These are phyloP conservation scores for Laupala kohalensis DNA, from an alignment of 1,140 invertebrate genomes.

Conservation along the genomic window DNA sequence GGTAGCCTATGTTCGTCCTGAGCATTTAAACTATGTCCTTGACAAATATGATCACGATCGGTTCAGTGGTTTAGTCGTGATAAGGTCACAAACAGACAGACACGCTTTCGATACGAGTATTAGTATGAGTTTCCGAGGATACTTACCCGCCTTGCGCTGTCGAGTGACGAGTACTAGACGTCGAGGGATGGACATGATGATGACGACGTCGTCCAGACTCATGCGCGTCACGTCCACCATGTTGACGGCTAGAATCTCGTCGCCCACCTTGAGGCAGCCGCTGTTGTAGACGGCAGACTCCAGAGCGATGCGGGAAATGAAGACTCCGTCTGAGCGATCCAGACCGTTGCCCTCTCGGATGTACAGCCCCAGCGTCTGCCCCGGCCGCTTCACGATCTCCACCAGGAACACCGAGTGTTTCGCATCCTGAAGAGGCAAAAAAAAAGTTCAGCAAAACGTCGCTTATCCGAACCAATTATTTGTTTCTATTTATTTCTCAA, in stretches of 20 bases:
- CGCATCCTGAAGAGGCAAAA: conserved; percentile 45
- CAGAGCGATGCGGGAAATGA: conserved; percentile 94
- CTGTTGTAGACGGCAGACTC: conserved; percentile 94
- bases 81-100: no score
- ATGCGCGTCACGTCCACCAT: conserved; percentile 93
- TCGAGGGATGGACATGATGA: conserved; percentile 97
- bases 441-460: no score
- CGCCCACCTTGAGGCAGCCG: conserved; percentile 90
- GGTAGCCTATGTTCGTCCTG: no score
- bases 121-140: no score
- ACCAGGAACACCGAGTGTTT: conserved; percentile 83
- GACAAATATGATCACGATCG: no score
- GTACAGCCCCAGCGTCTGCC: conserved; percentile 94
- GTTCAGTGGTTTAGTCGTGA: no score
- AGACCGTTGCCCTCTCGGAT: conserved; percentile 93
- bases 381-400: conserved; percentile 97
- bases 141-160: conserved; percentile 27
- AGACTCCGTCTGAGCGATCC: conserved; percentile 87
- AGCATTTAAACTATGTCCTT: no score
- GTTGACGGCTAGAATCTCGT: conserved; percentile 96
- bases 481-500: no score
- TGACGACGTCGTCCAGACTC: conserved; percentile 96
- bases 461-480: no score
- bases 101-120: no score
- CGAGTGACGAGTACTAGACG: conserved; percentile 85